phyloP scores from a whole-genome alignment of 2,113 vertebrate species.

The Colaptes auratus region DNA sequence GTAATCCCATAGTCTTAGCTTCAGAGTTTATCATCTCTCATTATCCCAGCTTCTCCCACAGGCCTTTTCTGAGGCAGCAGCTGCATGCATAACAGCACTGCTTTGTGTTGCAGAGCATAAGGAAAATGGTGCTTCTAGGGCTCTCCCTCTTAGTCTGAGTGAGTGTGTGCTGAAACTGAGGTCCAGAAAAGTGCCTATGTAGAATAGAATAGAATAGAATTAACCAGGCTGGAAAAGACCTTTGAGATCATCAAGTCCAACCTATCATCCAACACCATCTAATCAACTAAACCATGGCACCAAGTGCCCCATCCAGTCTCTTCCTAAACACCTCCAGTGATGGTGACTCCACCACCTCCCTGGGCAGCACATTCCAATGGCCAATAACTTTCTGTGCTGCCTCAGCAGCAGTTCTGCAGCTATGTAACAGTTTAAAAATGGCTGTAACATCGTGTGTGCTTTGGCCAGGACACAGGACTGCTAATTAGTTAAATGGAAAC shows the following conservation, averaged over 20 bases:
- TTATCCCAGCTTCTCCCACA: neutral
- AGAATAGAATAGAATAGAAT: too few relatives aligned
- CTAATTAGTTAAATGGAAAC: conserved; percentile 38
- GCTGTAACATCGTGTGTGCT: neutral
- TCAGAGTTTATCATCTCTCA: neutral
- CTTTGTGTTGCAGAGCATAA: neutral
- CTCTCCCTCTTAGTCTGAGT: neutral
- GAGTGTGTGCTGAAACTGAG: neutral
- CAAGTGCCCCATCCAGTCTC: too few relatives aligned
- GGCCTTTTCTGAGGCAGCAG: neutral
- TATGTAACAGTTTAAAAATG: conserved; percentile 20
- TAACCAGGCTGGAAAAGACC: too few relatives aligned
- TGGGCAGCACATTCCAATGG: too few relatives aligned
- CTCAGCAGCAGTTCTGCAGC: neutral
- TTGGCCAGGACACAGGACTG: conserved; percentile 4
- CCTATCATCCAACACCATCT: too few relatives aligned
- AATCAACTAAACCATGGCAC: too few relatives aligned
- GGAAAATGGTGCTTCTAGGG: neutral
- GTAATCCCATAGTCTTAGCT: neutral
- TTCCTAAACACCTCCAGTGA: too few relatives aligned
- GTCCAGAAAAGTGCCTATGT: neutral
- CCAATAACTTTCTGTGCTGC: neutral
- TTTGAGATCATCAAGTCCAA: too few relatives aligned
- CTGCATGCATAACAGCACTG: neutral
- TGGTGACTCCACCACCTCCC: too few relatives aligned